Evolutionary conservation across 2,797 vertebrate species (phyloP), one percentile per base, ranked within the genome.

Genomic region (Schizopygopsis malacanthus): DNA sequence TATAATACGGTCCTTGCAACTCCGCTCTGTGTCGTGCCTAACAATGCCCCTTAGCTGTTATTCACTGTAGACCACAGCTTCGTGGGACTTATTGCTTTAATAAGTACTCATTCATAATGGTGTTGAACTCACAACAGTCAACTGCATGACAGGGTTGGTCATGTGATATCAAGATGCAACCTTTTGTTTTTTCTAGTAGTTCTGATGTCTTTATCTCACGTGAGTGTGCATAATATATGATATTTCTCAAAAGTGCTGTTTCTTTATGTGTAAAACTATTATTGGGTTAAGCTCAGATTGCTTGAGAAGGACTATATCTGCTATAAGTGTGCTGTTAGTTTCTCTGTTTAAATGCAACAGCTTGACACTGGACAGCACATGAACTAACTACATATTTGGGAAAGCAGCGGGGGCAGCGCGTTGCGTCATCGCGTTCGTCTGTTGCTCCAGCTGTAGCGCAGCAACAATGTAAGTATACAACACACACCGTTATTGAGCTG

Each of bases 341-440:
- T 7, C 18, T 69, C 41, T 71, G 65, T 41, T 50, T 65, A 80
- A 71, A 71, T 25, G 33, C 33, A 50, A 61, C 25, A 79, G 50
- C 47, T 56, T 75, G 65, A 69, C 47, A 69, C 8, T 67, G 61
- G 63, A 84, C 75, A 78, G 50, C 47, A 43, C 50, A 75, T 81
- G 28, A 76, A 75, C 78, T 47, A 50, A 6, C 22, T 43, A 76
- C 85, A 85, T 82, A 89, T 85, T 85, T 85, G 82, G 82, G 79
- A 72, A 33, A 63, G 45, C 37, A 70, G 59, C 22, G 61, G 71
- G 73, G 56, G 82, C 65, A 45, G 73, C 43, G 28, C 22, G 28
- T 80, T 85, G 69, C 77, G 43, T 85, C 84, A 80, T 80, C 77
- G 65, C 69, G 77, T 50, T 50, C 43, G 13, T 80, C 54, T 63